phyloP scores from a whole-genome alignment of 1,140 invertebrate genomes.

The Zaprionus ghesquierei region DNA sequence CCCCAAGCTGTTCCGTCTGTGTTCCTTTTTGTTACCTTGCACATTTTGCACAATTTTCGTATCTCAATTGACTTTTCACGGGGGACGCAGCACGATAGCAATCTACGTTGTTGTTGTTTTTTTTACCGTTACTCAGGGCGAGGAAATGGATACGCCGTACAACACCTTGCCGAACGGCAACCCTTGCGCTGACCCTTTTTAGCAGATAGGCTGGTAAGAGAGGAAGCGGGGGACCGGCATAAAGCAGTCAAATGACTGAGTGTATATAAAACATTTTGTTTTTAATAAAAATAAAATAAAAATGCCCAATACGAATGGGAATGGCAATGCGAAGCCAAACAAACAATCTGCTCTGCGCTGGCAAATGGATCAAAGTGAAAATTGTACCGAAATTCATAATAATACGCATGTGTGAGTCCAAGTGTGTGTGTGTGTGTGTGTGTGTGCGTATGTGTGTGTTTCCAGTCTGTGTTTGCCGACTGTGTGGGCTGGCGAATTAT shows the following conservation, averaged over 20 bases:
- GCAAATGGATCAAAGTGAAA: constrained; percentile 75
- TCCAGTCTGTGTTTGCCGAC: not conserved
- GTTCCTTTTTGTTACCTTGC: constrained; percentile 12
- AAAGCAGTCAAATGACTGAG: not conserved
- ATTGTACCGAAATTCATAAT: constrained; percentile 44
- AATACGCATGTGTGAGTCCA: constrained; percentile 18
- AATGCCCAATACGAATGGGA: constrained; percentile 35
- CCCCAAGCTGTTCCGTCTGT: not conserved
- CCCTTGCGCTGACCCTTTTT: constrained; percentile 12
- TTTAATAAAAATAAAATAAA: constrained; percentile 67
- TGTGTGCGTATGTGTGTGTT: constrained; percentile 21
- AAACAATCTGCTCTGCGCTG: constrained; percentile 47
- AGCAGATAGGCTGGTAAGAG: no score
- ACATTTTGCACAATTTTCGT: constrained; percentile 13
- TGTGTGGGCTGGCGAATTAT: constrained; percentile 56
- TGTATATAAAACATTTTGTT: constrained; percentile 73
- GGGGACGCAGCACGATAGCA: constrained; percentile 26
- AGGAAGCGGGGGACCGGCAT: not conserved
- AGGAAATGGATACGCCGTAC: constrained; percentile 16
- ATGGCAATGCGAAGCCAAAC: constrained; percentile 50
- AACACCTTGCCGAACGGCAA: constrained; percentile 1
- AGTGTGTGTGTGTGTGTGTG: constrained; percentile 8
- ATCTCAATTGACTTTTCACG: constrained; percentile 24
- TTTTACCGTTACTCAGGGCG: constrained; percentile 3
- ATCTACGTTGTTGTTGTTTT: constrained; percentile 5